Conservation (phyloP, 2,888 invertebrate species). For the Philaethria dido region DNA sequence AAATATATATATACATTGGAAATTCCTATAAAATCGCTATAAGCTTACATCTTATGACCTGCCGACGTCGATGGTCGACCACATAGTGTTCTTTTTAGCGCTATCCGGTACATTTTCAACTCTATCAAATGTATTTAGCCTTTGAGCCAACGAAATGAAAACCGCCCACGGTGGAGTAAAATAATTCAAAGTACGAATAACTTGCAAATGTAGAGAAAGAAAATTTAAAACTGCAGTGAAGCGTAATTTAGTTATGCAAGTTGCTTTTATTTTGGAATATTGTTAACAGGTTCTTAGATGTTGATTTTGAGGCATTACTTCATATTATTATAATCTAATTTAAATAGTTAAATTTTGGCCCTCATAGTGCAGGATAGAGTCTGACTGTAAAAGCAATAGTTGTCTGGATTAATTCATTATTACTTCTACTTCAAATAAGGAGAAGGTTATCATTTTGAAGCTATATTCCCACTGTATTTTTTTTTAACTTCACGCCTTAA, state of each 20-base stretch:
- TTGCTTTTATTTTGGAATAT: not conserved
- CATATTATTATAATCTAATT: no score
- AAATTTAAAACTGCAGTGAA: not conserved
- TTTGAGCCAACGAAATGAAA: conserved; percentile 46
- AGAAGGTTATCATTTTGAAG: no score
- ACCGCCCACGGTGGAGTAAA: conserved; percentile 16
- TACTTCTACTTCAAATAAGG: no score
- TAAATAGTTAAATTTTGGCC: no score
- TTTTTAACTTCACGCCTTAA: no score
- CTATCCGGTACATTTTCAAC: conserved; percentile 57
- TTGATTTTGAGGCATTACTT: no score
- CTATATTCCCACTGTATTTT: no score
- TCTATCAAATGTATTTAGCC: conserved; percentile 50
- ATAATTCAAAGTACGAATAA: conserved; percentile 22
- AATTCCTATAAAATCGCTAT: conserved; percentile 12
- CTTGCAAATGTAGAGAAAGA: conserved; percentile 5
- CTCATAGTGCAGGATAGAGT: no score
- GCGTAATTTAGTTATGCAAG: not conserved
- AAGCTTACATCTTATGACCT: conserved; percentile 22
- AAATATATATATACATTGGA: no score
- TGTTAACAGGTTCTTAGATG: no score
- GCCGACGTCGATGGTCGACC: conserved; percentile 40
- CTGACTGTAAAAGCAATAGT: no score
- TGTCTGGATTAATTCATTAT: no score
- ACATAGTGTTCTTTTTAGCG: conserved; percentile 59